These are phyloP conservation scores for Eubucco bourcierii DNA, from an alignment of 2,113 vertebrate species.

Conservation along the genomic window DNA sequence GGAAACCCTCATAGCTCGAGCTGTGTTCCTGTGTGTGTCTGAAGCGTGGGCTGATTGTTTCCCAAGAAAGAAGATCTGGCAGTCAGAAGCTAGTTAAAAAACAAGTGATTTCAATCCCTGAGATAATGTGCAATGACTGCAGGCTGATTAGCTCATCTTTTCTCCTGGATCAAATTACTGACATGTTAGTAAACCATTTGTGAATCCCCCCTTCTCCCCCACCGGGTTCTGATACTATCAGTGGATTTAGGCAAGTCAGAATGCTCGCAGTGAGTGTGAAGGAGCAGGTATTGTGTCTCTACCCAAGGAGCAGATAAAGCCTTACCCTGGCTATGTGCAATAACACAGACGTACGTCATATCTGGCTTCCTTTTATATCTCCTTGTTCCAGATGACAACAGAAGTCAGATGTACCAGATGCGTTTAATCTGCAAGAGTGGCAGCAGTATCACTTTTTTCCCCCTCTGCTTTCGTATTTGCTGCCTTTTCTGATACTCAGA, in stretches of 20 bases:
- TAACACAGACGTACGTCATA: neutral
- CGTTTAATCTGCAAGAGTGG: neutral
- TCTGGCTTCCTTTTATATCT: neutral
- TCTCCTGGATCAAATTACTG: neutral
- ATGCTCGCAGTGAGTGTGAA: neutral
- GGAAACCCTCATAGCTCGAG: neutral
- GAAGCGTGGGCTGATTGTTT: neutral
- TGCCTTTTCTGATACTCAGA: neutral
- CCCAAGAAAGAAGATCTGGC: neutral
- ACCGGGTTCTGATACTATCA: neutral
- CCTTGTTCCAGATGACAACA: slow-evolving; percentile 15
- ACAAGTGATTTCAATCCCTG: neutral
- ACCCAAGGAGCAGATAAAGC: slow-evolving; percentile 1
- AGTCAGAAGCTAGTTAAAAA: neutral
- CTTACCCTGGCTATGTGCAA: neutral
- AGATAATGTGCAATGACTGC: neutral
- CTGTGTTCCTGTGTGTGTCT: neutral
- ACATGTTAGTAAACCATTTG: neutral
- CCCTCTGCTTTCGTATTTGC: neutral
- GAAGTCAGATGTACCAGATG: slow-evolving; percentile 24
- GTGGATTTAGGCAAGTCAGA: neutral
- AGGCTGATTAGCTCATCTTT: neutral
- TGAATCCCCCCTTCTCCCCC: neutral
- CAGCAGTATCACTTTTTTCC: neutral
- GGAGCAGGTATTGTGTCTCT: neutral